phyloP scores from a whole-genome alignment of 1,140 invertebrate genomes.

The Neodiprion virginianus region DNA sequence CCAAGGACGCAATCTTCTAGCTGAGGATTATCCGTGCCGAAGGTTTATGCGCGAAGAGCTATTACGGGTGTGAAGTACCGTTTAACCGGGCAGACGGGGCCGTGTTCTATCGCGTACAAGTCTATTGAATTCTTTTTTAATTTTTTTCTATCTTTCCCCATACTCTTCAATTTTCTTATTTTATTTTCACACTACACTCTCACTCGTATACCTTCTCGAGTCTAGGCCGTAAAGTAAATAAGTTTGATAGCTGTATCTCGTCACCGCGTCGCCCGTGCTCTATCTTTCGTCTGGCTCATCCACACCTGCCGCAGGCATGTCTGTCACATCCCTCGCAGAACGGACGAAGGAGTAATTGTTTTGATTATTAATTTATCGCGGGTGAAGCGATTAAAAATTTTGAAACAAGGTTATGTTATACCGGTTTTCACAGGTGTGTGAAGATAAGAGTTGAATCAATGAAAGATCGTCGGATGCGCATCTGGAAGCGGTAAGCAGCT shows the following conservation, averaged over 20 bases:
- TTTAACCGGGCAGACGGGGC: constrained; percentile 1
- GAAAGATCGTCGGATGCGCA: background rate
- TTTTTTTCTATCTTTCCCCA: background rate
- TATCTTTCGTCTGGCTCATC: background rate
- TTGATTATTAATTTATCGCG: too few relatives aligned
- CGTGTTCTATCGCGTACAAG: background rate
- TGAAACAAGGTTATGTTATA: too few relatives aligned
- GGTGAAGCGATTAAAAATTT: too few relatives aligned
- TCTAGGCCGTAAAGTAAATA: background rate
- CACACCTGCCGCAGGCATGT: too few relatives aligned
- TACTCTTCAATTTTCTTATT: background rate
- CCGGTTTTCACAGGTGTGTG: too few relatives aligned
- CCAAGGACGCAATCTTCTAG: background rate
- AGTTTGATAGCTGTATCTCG: constrained; percentile 4
- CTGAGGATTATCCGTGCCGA: background rate
- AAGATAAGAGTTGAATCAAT: background rate
- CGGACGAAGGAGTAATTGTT: too few relatives aligned
- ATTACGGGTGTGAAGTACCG: background rate
- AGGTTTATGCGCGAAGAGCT: background rate
- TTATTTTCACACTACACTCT: background rate
- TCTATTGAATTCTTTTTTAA: background rate
- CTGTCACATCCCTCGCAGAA: too few relatives aligned
- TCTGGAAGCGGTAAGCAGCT: background rate
- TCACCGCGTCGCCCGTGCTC: background rate
- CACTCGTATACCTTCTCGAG: background rate